These are phyloP conservation scores for Athene noctua DNA, from an alignment of 2,113 vertebrate genomes.

Conservation along the genomic window DNA sequence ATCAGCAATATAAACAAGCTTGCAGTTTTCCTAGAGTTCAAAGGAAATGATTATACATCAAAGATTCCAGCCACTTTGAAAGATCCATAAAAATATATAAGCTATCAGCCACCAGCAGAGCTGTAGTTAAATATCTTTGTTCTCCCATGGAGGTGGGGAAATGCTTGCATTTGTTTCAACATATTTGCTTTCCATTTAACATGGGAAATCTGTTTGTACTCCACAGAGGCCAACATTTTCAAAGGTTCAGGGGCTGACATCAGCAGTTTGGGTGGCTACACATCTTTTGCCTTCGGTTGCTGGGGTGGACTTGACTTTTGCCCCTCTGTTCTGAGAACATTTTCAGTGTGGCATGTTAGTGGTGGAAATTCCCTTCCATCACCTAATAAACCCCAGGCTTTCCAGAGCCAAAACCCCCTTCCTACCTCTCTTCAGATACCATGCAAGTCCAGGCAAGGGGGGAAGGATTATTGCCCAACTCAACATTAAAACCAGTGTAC, in stretches of 20 bases:
- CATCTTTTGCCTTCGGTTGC: background rate
- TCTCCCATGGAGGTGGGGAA: background rate
- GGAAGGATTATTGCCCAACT: background rate
- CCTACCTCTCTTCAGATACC: background rate
- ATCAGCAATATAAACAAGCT: conserved; percentile 9
- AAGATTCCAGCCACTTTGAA: conserved; percentile 17
- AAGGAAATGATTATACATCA: conserved; percentile 16
- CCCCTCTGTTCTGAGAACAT: background rate
- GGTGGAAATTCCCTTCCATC: background rate
- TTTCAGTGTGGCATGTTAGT: background rate
- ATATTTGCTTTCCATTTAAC: background rate
- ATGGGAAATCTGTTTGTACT: background rate
- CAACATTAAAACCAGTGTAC: background rate
- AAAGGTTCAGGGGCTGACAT: background rate
- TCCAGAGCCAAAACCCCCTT: background rate
- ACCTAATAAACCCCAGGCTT: background rate
- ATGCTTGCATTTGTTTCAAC: background rate
- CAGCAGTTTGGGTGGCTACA: background rate
- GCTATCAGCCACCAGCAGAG: conserved; percentile 4
- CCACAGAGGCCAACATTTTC: background rate
- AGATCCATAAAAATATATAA: background rate
- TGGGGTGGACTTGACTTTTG: background rate
- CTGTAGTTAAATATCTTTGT: background rate
- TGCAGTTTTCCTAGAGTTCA: background rate
- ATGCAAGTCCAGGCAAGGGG: background rate